Base-by-base conservation (phyloP, 1,140 invertebrate genomes). In the Heterodera schachtii region DNA sequence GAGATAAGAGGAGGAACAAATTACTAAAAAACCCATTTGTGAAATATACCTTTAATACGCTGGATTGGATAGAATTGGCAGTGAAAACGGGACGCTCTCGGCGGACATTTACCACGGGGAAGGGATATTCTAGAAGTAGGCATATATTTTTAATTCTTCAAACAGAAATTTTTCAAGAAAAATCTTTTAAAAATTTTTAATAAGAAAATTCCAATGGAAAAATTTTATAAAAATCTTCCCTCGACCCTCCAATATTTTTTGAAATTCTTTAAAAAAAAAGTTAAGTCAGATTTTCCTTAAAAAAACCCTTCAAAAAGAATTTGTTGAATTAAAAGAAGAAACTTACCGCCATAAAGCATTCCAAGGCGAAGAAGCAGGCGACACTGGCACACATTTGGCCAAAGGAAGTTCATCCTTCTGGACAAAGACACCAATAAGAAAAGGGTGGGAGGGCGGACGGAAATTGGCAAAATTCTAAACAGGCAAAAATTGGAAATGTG, bases 351-450 rank as follows among this genome's bases (percentile, higher is more conserved):
- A 43, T n/a, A 49, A 52, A 80, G 47, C 57, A 73, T 49, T 69
- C 82, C 82, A 3, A 83, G 57, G 11, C 71, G 47, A 19, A 80
- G 76, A 43, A 83, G 49, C 21, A 83, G 19, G 13, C 82, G 41
- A 21, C 60, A 60, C 13, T n/a, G 82, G 82, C 16, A 82, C 69
- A 57, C 69, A 83, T 31, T 81, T 83, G 8, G 81, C 82, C 82
- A 83, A 83, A 71, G 82, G 44, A n/a, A 78, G 49, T 73, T 83
- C 82, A 21, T 76, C 82, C 57, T 43, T 57, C 11, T 73, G 49
- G 46, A 83, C 21, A 44, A 83, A 84, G n/a, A 69, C 52, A 5
- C 83, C 82, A 7, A 83, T 44, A 47, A 83, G 66, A n/a, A 83
- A 83, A 21, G 82, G 74, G 0, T 11, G 43, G 46, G 57, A 16